Evolutionary conservation across 2,113 vertebrate species (phyloP), one percentile per base, ranked within the genome.

Genomic region (Cyphomyrus plagiostoma): DNA sequence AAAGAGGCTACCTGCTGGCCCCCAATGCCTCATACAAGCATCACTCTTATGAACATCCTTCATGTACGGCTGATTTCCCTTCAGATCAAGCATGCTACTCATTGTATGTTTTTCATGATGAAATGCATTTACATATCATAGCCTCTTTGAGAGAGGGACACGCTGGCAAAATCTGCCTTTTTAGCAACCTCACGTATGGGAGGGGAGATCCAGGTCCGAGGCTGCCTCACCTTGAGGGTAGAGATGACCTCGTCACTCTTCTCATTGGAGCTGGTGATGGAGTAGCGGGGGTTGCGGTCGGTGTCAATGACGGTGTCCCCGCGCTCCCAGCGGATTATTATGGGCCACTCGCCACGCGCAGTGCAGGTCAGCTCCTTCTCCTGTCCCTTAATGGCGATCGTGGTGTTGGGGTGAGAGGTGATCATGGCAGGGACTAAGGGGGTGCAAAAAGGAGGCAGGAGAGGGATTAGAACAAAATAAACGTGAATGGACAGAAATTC

Each of bases 241-340:
- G 98, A 99, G 95, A 99, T 95, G 89, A 99, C 98, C 94, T 99
- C 98, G 3, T 99, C 98, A 0, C 97, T 97, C 2, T 96, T 98
- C 95, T 99, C 98, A 92, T 98, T 99, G 93, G 98, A 98, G 93
- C 97, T 94, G 88, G 97, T 94, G 88, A 99, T 99, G 93, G 98
- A 96, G 13, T 99, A 99, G 35, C 98, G 96, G 92, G 97, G 95
- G 94, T 97, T 98, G 26, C 98, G 97, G 95, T 98, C 98, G 0
- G 98, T 98, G 94, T 99, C 98, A 19, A 99, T 99, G 92, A 99
- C 98, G 0, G 97, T 99, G 96, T 99, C 98, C 0, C 98, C 98
- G 89, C 98, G 97, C 93, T 99, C 98, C 98, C 98, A 99, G 94
- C 98, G 98, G 93, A 99, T 99, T 92, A 99, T 99, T 96, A 99